These are phyloP conservation scores for Sylvicapra grimmia DNA, from an alignment of 2,113 vertebrate species.

Conservation along the genomic window DNA sequence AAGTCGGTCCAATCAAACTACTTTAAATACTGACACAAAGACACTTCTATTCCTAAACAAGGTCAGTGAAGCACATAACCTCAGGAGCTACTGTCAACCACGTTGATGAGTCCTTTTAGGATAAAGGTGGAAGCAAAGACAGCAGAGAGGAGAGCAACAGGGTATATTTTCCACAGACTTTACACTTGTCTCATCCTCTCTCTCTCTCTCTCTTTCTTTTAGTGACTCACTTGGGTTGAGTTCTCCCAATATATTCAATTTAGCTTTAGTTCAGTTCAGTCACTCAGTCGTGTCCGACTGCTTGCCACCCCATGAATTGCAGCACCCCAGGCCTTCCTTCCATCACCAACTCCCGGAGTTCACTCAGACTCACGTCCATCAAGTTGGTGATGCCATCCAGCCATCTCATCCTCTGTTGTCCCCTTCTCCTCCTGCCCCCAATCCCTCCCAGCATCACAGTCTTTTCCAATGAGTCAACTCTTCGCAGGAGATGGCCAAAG, in stretches of 20 bases:
- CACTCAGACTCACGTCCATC: too few relatives aligned
- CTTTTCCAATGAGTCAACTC: too few relatives aligned
- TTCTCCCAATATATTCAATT: neutral
- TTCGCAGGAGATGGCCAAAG: too few relatives aligned
- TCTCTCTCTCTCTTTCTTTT: neutral
- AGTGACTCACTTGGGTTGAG: neutral
- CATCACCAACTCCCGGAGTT: fast-evolving
- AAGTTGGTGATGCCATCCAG: too few relatives aligned
- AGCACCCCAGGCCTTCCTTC: too few relatives aligned
- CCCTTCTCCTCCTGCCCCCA: too few relatives aligned
- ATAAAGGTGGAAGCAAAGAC: neutral
- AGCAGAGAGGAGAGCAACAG: neutral
- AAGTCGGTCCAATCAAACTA: neutral
- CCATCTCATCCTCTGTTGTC: too few relatives aligned
- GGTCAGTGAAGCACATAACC: neutral
- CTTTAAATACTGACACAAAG: neutral
- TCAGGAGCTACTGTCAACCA: neutral
- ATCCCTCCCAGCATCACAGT: too few relatives aligned
- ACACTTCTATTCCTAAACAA: neutral
- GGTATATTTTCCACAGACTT: neutral
- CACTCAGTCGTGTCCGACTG: too few relatives aligned
- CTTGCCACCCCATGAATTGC: fast-evolving
- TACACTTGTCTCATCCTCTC: neutral
- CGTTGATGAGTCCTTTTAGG: neutral
- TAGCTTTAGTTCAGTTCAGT: neutral